Base-by-base conservation (phyloP, 2,888 invertebrate species). In the Camponotus fellah region DNA sequence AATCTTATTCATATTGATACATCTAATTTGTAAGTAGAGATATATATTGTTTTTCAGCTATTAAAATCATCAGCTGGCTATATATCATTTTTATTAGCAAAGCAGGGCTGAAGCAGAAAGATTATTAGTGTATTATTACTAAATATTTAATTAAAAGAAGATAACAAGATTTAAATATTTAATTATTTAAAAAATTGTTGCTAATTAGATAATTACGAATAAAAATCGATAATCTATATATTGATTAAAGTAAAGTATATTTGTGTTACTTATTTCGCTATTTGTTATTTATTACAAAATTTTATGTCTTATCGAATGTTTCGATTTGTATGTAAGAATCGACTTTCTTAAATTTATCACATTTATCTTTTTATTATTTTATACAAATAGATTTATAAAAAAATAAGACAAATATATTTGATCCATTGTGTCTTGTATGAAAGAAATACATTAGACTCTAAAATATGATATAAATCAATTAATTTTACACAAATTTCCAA, bases 1-100 rank as follows among this genome's bases (percentile, higher is more conserved):
- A 8, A 66, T 66, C 0, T 66, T 26, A 0, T 66, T 66, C 4
- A 26, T 26, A 17, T 49, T 6, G 6, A 12, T 0, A 40, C 3
- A 14, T 66, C 17, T 66, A 26, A 26, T 0, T 26, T 26, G 26
- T 26, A 26, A 66, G 14, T 66, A 43, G 2, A 68, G 43, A 17
- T n/a, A 3, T 56, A 17, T 43, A 43, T 65, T 65, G 21, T 12
- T 46, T 60, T 74, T 74, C 12, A 74, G 74, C 8, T 74, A 46
- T 17, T 74, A 32, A 60, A 74, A 60, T 43, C 74, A 43, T 74
- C 60, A 14, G 74, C 26, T 32, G n/a, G 74, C 4, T 74, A 74
- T 12, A 60, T 74, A 74, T 74, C 74, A 14, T n/a, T 74, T 74
- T 60, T 74, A 40, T 8, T 74, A 12, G 43, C 74, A 26, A 60